These are phyloP conservation scores for Drosophila falleni DNA, from an alignment of 2,888 invertebrate genomes.

Conservation along the genomic window DNA sequence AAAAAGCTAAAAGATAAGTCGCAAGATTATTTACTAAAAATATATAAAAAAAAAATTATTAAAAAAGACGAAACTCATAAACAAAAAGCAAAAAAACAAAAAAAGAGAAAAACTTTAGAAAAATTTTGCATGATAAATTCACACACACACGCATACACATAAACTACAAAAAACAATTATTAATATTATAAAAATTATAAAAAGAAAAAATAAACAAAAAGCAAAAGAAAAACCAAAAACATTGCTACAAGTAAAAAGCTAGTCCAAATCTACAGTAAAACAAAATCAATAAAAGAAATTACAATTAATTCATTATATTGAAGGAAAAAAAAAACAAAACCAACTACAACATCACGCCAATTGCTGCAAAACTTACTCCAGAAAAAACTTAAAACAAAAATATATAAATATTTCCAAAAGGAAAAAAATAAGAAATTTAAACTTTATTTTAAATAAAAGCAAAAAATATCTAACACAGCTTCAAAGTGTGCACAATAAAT, in stretches of 20 bases:
- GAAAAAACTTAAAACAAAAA: constrained; percentile 24
- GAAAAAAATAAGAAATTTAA: constrained; percentile 42
- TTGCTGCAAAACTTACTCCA: constrained; percentile 64
- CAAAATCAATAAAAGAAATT: constrained; percentile 38
- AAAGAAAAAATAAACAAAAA: constrained; percentile 41
- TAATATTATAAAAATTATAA: constrained; percentile 55
- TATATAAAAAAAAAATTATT: constrained; percentile 22
- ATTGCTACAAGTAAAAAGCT: constrained; percentile 70
- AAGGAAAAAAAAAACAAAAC: constrained; percentile 39
- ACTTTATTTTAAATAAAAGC: constrained; percentile 40
- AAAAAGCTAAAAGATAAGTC: constrained; percentile 44
- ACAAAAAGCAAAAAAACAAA: constrained; percentile 24
- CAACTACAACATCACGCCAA: constrained; percentile 65
- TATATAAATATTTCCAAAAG: constrained; percentile 36
- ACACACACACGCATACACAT: constrained; percentile 39
- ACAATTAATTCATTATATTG: constrained; percentile 58
- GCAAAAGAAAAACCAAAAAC: constrained; percentile 44
- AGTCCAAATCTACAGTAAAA: constrained; percentile 76
- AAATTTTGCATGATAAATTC: constrained; percentile 52
- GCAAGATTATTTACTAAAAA: constrained; percentile 23
- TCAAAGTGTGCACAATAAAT: constrained; percentile 77
- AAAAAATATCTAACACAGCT: constrained; percentile 67
- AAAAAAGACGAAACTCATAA: constrained; percentile 57
- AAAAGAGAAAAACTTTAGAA: constrained; percentile 30
- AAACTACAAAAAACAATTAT: constrained; percentile 56